These are phyloP conservation scores for Drosophila bunnanda DNA, from an alignment of 2,888 invertebrate species.

Conservation along the genomic window DNA sequence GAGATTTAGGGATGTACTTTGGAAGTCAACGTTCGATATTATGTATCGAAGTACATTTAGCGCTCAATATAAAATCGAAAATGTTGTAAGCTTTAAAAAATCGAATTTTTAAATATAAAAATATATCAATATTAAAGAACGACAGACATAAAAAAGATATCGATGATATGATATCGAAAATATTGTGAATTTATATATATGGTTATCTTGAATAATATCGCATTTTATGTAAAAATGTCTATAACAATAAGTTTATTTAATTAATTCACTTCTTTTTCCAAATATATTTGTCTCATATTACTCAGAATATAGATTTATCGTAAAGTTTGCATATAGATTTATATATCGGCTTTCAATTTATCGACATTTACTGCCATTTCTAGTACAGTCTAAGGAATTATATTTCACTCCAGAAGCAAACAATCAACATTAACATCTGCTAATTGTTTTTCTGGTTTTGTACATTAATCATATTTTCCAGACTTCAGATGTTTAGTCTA, in stretches of 20 bases:
- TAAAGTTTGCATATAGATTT: no score
- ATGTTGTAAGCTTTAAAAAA: background rate
- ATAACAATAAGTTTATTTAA: no score
- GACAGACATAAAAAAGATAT: no score
- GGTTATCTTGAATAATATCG: no score
- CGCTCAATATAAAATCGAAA: background rate
- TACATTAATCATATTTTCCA: background rate
- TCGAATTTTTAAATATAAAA: background rate
- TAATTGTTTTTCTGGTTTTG: background rate
- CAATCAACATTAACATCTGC: background rate
- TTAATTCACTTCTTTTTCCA: background rate
- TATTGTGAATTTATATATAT: no score
- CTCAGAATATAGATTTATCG: no score
- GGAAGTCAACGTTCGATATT: background rate
- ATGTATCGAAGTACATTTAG: background rate
- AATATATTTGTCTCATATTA: no score
- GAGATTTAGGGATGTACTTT: background rate
- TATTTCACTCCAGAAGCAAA: background rate
- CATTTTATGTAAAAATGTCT: no score
- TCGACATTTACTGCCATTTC: background rate
- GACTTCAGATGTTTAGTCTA: background rate
- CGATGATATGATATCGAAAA: no score
- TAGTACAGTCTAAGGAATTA: background rate
- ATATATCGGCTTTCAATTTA: background rate
- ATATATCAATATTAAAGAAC: no score